Evolutionary conservation across 1,140 invertebrate genomes (phyloP), one percentile per base, ranked within the genome.

Genomic region (Drosophila tsacasi): DNA sequence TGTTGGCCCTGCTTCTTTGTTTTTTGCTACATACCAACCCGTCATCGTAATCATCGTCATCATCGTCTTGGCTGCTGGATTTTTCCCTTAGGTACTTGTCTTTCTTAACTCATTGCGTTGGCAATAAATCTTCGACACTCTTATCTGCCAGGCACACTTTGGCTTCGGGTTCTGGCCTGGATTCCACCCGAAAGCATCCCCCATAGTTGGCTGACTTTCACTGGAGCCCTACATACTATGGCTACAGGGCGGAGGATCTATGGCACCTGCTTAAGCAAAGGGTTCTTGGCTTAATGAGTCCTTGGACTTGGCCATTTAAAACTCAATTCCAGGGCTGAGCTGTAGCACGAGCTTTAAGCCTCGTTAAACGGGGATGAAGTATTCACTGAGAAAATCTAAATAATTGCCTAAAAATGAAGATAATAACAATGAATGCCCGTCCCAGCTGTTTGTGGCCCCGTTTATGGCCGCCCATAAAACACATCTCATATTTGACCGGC

Each of bases 91-190:
- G 83, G 91, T 87, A 91, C 85, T 92, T 92, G 91, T 92, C 91
- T 91, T 92, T 92, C 91, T 92, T 92, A 92, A 91, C 91, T 92
- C 91, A 92, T 92, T 92, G 91, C 86, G 83, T 91, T 89, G 83
- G 91, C 79, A 84, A 92, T 92, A 92, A 92, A 92, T 92, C 91
- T 92, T 82, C 77, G 82, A 55, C 63, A 67, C 73, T 92, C 79
- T 91, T 92, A 92, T 92, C 91, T 92, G 71, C 52, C 74, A 83
- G 66, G 66, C 78, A 83, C 90, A 92, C 50, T 87, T 87, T 72
- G 61, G 63, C 54, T 59, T 47, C 39, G 46, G 32, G 50, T n/a
- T 55, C 52, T 37, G 52, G 52, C 21, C 12, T 39, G 50, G 50
- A 13, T 19, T 39, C 5, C 35, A 44, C n/a, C 58, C 27, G 25